These are phyloP conservation scores for Standfussiana lucernea DNA, from an alignment of 2,888 invertebrate genomes.

Conservation along the genomic window DNA sequence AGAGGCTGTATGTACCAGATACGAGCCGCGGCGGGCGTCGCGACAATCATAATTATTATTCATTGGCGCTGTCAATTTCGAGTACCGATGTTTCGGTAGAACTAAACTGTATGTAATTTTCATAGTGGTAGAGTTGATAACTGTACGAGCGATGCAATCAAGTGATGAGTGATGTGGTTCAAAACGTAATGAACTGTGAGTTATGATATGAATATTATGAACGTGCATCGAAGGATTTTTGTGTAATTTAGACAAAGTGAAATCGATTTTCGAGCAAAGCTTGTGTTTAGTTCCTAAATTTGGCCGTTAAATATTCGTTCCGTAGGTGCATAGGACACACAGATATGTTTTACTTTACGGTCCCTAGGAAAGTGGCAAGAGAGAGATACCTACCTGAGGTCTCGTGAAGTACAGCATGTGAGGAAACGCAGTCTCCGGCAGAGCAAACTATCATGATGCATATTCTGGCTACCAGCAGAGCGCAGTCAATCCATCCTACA, in stretches of 20 bases:
- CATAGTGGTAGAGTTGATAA: slow-evolving; percentile 74
- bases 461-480: slow-evolving; percentile 55
- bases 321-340: slow-evolving; percentile 72
- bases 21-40: slow-evolving; percentile 29
- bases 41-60: slow-evolving; percentile 35
- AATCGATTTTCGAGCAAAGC: slow-evolving; percentile 85
- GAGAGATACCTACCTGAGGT: slow-evolving; percentile 48
- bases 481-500: slow-evolving; percentile 67
- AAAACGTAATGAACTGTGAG: slow-evolving; percentile 73
- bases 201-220: slow-evolving; percentile 68
- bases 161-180: slow-evolving; percentile 72
- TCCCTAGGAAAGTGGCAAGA: slow-evolving; percentile 52
- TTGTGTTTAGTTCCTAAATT: slow-evolving; percentile 90
- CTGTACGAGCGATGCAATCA: slow-evolving; percentile 71
- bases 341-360: slow-evolving; percentile 69
- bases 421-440: slow-evolving; percentile 63
- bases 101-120: slow-evolving; percentile 75
- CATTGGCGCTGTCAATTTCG: slow-evolving; percentile 78
- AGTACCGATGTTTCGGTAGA: slow-evolving; percentile 72
- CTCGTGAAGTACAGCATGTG: slow-evolving; percentile 54
- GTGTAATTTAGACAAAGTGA: slow-evolving; percentile 78
- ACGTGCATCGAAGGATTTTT: slow-evolving; percentile 74
- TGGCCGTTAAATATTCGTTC: slow-evolving; percentile 74
- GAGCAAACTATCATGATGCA: slow-evolving; percentile 39
- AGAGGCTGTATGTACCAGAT: slow-evolving; percentile 54